Evolutionary conservation across 2,113 vertebrate species (phyloP), one percentile per base, ranked within the genome.

Genomic region (Raja brachyura): DNA sequence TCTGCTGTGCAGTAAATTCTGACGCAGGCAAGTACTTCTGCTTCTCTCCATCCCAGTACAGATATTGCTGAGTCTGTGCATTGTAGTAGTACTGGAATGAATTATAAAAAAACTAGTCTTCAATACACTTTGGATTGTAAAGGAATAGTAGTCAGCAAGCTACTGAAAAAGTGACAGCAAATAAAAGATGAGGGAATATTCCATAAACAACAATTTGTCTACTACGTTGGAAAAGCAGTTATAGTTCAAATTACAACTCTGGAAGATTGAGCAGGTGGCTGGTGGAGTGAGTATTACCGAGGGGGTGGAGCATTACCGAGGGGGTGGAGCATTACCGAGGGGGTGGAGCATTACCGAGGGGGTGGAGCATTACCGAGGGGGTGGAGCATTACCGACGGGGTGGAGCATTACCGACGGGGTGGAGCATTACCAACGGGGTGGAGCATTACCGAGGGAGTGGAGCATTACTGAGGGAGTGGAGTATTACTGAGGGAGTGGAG

Each of bases 41-140:
- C 90, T 99, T 99, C 78, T 99, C 98, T 0, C 96, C 97, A 94
- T 99, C 98, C 99, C 99, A 99, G 96, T 99, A 99, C 56, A 99
- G 96, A 94, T 99, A 99, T 94, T 99, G 98, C 95, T 99, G 99
- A 9, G 98, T 99, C 95, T 98, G 96, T 93, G 98, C 97, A 94
- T 99, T 99, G 96, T 98, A 99, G 95, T 99, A 99, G 95, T 99
- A 99, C 99, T 99, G 94, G 10, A 83, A 79, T 5, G 77, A 94
- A 93, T 63, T 4, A 61, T 59, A 5, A 76, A 10, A 31, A 61
- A 70, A 5, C 78, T 4, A 61, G 6, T 61, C 70, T 73, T 73
- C 18, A 73, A 73, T 73, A 73, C 2, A 73, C 70, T 73, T 73
- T 73, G 18, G 70, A 73, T 73, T 73, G 4, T 73, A 73, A 83